Evolutionary conservation across 2,888 invertebrate species (phyloP).

Genomic region (Dynastes maya): DNA sequence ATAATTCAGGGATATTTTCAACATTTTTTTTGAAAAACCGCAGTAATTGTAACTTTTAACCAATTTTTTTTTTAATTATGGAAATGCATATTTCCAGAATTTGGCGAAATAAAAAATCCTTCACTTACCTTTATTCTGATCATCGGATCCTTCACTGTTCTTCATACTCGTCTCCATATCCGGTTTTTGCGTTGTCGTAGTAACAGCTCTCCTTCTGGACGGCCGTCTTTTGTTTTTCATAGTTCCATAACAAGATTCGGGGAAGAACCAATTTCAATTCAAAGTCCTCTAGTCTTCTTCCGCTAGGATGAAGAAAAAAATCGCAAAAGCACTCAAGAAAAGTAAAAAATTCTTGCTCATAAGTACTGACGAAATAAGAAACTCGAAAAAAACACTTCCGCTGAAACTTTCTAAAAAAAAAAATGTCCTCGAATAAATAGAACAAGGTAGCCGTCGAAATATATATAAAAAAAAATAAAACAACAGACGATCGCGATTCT

Average conservation of each 20-base stretch:
- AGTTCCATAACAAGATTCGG: constrained; percentile 25
- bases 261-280: background rate
- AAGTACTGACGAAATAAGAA: too few relatives aligned
- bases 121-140: constrained; percentile 31
- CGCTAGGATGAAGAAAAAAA: constrained; percentile 11
- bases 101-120: too few relatives aligned
- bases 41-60: too few relatives aligned
- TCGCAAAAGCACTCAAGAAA: background rate
- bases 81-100: too few relatives aligned
- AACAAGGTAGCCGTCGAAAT: background rate
- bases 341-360: background rate
- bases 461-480: constrained; percentile 1
- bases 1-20: too few relatives aligned
- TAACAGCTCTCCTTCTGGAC: constrained; percentile 43
- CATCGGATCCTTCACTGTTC: background rate
- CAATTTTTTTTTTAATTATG: too few relatives aligned
- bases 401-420: background rate
- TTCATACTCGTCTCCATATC: constrained; percentile 5
- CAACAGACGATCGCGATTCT: background rate
- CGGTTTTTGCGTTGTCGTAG: constrained; percentile 23
- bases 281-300: background rate
- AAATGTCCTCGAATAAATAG: too few relatives aligned
- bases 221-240: constrained; percentile 40
- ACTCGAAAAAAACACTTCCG: background rate
- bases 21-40: too few relatives aligned